These are phyloP conservation scores for Eupithecia vulgata DNA, from an alignment of 2,888 invertebrate species.

Conservation along the genomic window DNA sequence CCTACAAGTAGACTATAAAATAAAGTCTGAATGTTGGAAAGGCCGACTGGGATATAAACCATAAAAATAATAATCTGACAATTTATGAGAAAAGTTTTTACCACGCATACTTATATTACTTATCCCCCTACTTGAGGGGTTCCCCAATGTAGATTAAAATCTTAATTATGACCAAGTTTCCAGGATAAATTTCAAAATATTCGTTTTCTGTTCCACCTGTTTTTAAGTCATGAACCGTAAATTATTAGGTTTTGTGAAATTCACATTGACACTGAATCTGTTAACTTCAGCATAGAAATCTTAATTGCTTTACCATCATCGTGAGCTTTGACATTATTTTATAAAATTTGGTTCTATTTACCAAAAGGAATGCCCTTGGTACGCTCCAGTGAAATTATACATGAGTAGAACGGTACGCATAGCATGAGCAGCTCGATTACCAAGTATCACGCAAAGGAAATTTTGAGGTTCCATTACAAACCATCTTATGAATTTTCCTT, in stretches of 20 bases:
- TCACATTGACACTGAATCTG: constrained; percentile 30
- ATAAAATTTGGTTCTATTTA: neutral
- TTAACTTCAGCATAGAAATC: constrained; percentile 3
- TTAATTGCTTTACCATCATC: constrained; percentile 16
- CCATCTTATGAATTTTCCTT: constrained; percentile 50
- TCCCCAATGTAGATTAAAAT: constrained; percentile 72
- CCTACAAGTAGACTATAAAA: neutral
- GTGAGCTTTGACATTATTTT: constrained; percentile 10
- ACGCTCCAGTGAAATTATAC: constrained; percentile 13
- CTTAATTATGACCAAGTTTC: constrained; percentile 77
- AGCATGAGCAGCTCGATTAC: neutral
- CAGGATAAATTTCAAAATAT: constrained; percentile 73
- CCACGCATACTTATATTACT: constrained; percentile 54
- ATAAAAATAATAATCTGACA: constrained; percentile 68
- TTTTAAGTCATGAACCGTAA: constrained; percentile 51
- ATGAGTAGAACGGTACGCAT: neutral
- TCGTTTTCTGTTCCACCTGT: constrained; percentile 56
- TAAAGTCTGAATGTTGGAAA: constrained; percentile 11
- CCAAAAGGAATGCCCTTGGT: neutral
- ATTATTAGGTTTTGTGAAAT: constrained; percentile 45
- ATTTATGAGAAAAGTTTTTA: constrained; percentile 73
- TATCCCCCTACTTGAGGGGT: constrained; percentile 56
- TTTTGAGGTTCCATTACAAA: constrained; percentile 32
- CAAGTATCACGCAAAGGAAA: constrained; percentile 16
- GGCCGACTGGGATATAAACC: constrained; percentile 47